Conservation (phyloP, 2,113 vertebrate species). For the Hystrix cristata region DNA sequence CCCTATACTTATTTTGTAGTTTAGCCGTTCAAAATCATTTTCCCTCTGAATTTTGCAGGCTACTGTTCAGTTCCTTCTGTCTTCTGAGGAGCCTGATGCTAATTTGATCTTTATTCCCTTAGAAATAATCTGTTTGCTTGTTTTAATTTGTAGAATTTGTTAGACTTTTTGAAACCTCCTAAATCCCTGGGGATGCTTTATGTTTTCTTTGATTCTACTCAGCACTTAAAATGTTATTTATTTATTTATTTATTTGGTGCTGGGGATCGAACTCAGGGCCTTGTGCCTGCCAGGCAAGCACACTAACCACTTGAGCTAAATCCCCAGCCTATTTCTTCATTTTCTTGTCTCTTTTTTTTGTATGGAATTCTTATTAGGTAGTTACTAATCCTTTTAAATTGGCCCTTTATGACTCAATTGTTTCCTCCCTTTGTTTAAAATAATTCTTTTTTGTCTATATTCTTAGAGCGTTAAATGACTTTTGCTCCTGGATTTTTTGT, state of each 20-base stretch:
- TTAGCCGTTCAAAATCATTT: background rate
- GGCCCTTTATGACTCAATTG: background rate
- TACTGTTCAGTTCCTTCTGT: background rate
- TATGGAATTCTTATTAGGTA: conserved; percentile 34
- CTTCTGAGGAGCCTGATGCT: background rate
- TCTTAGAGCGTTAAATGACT: conserved; percentile 30
- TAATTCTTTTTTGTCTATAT: background rate
- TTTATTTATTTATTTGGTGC: background rate
- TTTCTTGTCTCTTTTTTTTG: conserved; percentile 12
- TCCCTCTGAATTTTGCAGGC: background rate
- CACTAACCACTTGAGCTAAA: too few species aligned
- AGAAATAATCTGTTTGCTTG: background rate
- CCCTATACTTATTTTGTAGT: background rate
- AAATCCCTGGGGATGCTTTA: background rate
- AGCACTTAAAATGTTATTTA: background rate
- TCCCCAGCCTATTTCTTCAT: background rate
- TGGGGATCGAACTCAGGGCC: too few species aligned
- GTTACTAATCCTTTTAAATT: background rate
- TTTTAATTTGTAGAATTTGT: background rate
- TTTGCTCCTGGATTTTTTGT: conserved; percentile 12
- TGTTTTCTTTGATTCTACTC: background rate
- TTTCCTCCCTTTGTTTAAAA: background rate
- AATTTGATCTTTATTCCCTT: background rate
- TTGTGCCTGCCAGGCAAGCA: too few species aligned
- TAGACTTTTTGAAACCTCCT: background rate